Evolutionary conservation across 1,140 invertebrate genomes (phyloP).

Genomic region (Drosophila paulistorum): DNA sequence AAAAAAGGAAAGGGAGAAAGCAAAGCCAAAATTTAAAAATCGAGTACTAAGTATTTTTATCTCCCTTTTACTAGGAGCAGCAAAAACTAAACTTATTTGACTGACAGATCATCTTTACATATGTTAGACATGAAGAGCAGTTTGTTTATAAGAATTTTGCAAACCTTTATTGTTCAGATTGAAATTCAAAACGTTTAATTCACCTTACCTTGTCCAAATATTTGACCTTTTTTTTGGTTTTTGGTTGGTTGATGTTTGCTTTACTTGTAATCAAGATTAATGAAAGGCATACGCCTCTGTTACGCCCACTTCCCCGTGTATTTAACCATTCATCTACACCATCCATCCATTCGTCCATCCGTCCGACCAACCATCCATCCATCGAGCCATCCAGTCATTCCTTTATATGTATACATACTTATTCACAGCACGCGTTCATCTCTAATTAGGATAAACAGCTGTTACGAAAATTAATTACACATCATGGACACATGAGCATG

Average conservation of each 20-base stretch:
- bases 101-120: too few relatives aligned
- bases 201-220: constrained; percentile 18
- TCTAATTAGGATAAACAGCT: constrained; percentile 79
- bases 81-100: neutral
- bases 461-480: constrained; percentile 78
- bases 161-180: neutral
- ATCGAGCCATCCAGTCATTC: constrained; percentile 3
- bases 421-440: constrained; percentile 45
- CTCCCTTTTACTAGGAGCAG: neutral
- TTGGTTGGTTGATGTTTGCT: constrained; percentile 20
- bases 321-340: constrained; percentile 2
- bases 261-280: constrained; percentile 51
- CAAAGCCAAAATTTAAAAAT: too few relatives aligned
- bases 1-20: too few relatives aligned
- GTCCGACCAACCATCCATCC: constrained; percentile 2
- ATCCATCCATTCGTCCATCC: constrained; percentile 2
- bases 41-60: too few relatives aligned
- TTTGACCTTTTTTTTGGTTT: constrained; percentile 26
- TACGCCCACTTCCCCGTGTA: neutral
- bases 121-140: neutral
- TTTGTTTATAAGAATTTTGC: neutral
- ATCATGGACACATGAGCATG: constrained; percentile 65
- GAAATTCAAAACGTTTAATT: constrained; percentile 42
- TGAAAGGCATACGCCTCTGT: constrained; percentile 39
- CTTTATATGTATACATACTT: constrained; percentile 7